Conservation (phyloP, 2,113 vertebrate genomes). For the Passer montanus region DNA sequence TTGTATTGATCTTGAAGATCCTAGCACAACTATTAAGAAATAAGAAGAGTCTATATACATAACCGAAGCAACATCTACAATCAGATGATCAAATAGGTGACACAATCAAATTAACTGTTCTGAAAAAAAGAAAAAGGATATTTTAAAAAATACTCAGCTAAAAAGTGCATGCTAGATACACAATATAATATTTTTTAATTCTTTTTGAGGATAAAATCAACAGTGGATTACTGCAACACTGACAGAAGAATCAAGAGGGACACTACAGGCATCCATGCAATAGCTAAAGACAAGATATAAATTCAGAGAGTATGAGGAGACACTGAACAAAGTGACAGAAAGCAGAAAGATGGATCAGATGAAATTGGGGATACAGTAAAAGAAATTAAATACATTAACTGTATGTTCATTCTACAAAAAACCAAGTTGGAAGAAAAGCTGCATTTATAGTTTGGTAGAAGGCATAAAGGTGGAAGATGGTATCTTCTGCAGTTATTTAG, state of each 20-base stretch:
- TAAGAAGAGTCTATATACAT: neutral
- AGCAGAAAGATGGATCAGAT: neutral
- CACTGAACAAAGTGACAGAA: neutral
- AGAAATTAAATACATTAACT: neutral
- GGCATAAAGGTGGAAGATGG: neutral
- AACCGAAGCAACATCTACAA: neutral
- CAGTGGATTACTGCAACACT: neutral
- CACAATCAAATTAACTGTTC: neutral
- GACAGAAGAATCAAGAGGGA: neutral
- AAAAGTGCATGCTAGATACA: neutral
- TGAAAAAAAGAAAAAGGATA: neutral
- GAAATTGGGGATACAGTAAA: neutral
- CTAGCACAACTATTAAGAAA: neutral
- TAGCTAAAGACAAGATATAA: neutral
- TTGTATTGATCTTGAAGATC: neutral
- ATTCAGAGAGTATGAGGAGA: neutral
- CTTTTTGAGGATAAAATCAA: neutral
- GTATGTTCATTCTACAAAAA: neutral
- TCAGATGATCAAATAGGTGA: neutral
- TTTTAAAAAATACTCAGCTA: neutral
- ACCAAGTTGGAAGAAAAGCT: neutral
- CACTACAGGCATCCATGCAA: neutral
- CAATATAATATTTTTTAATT: neutral
- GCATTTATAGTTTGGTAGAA: neutral
- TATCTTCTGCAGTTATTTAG: neutral